Evolutionary conservation across 2,113 vertebrate genomes (phyloP), one percentile per base, ranked within the genome.

Genomic region (Centropus unirufus): DNA sequence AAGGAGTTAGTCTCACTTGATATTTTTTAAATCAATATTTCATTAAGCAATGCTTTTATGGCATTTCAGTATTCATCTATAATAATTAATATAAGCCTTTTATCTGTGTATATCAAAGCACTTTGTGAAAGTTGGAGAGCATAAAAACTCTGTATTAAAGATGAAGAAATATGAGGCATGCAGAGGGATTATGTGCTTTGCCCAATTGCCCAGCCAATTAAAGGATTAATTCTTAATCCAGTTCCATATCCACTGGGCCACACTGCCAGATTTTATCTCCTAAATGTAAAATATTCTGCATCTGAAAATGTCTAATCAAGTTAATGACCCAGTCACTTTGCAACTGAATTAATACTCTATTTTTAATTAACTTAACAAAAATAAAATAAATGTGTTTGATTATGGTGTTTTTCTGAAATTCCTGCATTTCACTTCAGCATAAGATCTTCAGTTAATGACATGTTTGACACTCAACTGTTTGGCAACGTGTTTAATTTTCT

Each of bases 11-110:
- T 88, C 83, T 62, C 81, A 55, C 46, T 93, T 93, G 85, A 69
- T 95, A 93, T 81, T 95, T 96, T 86, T 94, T 1, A 93, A 96
- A 97, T 96, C 88, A 92, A 44, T 97, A 95, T 94, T 95, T 96
- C 86, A 92, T 94, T 94, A 97, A 90, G 83, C 52, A 83, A 58
- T 77, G 73, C 73, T 87, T 96, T 94, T 76, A 92, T 91, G 93
- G n/a, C 49, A 78, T 94, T 97, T 95, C 88, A 83, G 69, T 61
- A 74, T 92, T 97, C 83, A 82, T 82, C 79, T 95, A 19, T 54
- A 93, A 87, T 88, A 96, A 94, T 86, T 96, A 95, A 83, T 88
- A 81, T 83, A 88, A 95, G 68, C 73, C 83, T 86, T 96, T 94
- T 95, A 96, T 96, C 92, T 95, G 57, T 89, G 88, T 78, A 83